Evolutionary conservation across 2,888 invertebrate species (phyloP), one percentile per base, ranked within the genome.

Genomic region (Erebia aethiops): DNA sequence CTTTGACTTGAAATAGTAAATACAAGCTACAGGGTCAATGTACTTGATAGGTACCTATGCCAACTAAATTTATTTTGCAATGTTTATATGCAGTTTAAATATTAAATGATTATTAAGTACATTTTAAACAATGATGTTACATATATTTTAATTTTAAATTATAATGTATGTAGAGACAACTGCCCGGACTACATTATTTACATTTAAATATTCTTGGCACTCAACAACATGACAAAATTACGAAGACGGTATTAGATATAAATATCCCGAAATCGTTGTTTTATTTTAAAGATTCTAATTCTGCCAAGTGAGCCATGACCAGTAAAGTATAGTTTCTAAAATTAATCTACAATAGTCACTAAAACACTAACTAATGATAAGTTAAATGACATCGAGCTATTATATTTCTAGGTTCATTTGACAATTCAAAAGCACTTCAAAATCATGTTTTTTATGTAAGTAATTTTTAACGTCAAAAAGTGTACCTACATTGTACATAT

Each of bases 141-240:
- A 16, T 26, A 16, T n/a, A n/a, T n/a, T 11, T 16, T 41, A 5
- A n/a, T 43, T 46, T 60, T 46, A 61, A 46, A 61, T 61, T 46
- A 46, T 61, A 61, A 60, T 43, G 2, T 43, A 46, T 18, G 18
- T 11, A 3, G 13, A 5, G 61, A 61, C 61, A 61, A 18, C 46
- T 46, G 61, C 43, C 18, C 13, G 16, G 60, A 61, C 16, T 11
- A 43, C 18, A 61, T 46, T 46, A 46, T 61, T 61, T 57, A 14
- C 26, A 26, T 57, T 41, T n/a, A n/a, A n/a, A 41, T 35, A 18
- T 43, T 16, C 61, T 61, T 61, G 61, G 61, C 61, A 61, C 41
- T 7, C 9, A 18, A 16, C 46, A 7, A 13, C 46, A 21, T 18
- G 46, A 61, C 61, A 61, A 61, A 46, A 61, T 18, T 46, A 61